These are phyloP conservation scores for Girardia tigrina DNA, from an alignment of 2,888 invertebrate species.

Conservation along the genomic window DNA sequence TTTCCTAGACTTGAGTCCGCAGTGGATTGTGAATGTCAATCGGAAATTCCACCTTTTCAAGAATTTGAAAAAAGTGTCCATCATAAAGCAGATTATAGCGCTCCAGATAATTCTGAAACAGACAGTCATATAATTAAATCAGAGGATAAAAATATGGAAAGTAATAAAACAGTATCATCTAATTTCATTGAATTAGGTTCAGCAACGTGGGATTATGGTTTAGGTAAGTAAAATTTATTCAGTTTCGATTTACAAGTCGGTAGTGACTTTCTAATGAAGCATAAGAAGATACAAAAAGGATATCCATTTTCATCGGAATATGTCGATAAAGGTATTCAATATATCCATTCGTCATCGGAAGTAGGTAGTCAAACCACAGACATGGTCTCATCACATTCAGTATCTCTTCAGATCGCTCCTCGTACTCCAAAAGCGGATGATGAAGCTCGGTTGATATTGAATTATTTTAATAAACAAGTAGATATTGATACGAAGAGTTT, in stretches of 20 bases:
- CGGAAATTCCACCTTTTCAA: neutral
- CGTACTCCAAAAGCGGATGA: neutral
- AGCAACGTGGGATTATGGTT: neutral
- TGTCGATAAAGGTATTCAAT: neutral
- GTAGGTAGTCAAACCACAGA: neutral
- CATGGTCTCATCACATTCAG: neutral
- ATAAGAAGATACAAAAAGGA: neutral
- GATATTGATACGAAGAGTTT: neutral
- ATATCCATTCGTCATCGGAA: neutral
- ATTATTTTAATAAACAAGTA: constrained; percentile 12
- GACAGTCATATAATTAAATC: neutral
- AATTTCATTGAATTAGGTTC: neutral
- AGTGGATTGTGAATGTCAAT: neutral
- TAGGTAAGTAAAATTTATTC: neutral
- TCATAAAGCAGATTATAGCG: too few species aligned
- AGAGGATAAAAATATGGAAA: neutral
- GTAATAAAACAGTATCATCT: neutral
- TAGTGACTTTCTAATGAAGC: neutral
- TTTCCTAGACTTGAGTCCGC: neutral
- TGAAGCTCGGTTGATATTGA: neutral
- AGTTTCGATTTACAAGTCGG: neutral
- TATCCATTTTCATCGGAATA: neutral
- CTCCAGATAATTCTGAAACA: neutral
- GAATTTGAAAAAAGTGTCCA: neutral
- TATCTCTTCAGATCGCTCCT: neutral